Evolutionary conservation across 2,113 vertebrate species (phyloP).

Genomic region (Paramormyrops kingsleyae): DNA sequence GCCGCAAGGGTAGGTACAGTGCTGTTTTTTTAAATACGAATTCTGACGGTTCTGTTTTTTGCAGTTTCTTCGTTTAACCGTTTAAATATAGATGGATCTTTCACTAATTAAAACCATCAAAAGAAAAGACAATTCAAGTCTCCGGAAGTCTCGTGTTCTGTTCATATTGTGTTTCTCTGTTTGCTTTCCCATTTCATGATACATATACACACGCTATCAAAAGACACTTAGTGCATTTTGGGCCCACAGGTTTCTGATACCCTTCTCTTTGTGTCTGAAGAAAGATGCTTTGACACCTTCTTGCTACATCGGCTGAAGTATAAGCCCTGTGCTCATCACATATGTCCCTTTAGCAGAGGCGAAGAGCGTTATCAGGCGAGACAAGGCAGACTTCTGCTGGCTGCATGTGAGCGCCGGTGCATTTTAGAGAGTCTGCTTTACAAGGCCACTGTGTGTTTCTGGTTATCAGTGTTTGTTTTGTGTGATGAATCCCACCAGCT

Average conservation of each 20-base stretch:
- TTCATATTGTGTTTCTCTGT: not conserved
- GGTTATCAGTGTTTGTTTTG: conserved; percentile 8
- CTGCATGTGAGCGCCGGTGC: not conserved
- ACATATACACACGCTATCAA: not conserved
- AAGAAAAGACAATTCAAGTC: not conserved
- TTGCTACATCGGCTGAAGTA: not conserved
- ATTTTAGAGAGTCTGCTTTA: not conserved
- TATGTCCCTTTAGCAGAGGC: not conserved
- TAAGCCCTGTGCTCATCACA: not conserved
- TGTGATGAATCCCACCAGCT: conserved; percentile 26
- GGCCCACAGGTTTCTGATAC: not conserved
- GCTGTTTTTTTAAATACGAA: conserved; percentile 6
- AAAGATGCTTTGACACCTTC: not conserved
- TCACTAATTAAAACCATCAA: not conserved
- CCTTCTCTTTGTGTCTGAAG: not conserved
- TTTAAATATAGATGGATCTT: not conserved
- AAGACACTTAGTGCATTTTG: not conserved
- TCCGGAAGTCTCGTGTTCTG: not conserved
- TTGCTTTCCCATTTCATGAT: not conserved
- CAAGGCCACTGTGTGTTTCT: not conserved
- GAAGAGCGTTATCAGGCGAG: not conserved
- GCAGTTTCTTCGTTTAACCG: not conserved
- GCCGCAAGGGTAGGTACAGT: conserved; percentile 95
- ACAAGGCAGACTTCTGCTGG: not conserved
- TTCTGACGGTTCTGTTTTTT: not conserved